These are phyloP conservation scores for Brachypodius melanocephalos DNA, from an alignment of 2,113 vertebrate species.

Conservation along the genomic window DNA sequence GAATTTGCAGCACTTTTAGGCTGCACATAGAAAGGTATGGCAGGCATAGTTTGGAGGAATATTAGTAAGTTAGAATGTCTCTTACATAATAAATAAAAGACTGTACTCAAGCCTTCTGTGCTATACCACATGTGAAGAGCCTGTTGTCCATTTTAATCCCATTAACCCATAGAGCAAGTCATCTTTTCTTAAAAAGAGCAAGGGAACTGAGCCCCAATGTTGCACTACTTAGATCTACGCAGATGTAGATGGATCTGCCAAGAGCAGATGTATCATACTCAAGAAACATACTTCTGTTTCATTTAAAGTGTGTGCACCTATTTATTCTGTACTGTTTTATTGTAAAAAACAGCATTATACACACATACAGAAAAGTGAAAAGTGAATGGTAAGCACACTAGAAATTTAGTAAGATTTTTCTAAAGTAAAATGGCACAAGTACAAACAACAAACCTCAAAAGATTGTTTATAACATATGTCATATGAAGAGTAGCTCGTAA, in stretches of 20 bases:
- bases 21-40: background rate
- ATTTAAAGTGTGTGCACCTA: background rate
- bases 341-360: background rate
- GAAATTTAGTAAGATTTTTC: background rate
- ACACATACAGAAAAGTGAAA: background rate
- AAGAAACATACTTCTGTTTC: background rate
- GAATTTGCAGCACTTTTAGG: background rate
- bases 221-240: constrained; percentile 4
- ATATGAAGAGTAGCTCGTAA: background rate
- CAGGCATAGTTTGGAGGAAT: background rate
- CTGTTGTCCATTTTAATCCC: constrained; percentile 31
- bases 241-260: constrained; percentile 18
- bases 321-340: background rate
- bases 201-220: background rate
- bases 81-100: constrained; percentile 7
- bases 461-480: background rate
- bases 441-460: background rate
- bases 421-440: background rate
- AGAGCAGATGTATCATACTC: constrained; percentile 18
- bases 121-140: background rate
- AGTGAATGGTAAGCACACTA: background rate
- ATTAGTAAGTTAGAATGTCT: constrained; percentile 27
- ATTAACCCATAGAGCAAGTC: constrained; percentile 19
- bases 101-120: constrained; percentile 15
- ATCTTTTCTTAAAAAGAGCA: constrained; percentile 34